Evolutionary conservation across 2,888 invertebrate species (phyloP), one percentile per base, ranked within the genome.

Genomic region (Plagodis pulveraria): DNA sequence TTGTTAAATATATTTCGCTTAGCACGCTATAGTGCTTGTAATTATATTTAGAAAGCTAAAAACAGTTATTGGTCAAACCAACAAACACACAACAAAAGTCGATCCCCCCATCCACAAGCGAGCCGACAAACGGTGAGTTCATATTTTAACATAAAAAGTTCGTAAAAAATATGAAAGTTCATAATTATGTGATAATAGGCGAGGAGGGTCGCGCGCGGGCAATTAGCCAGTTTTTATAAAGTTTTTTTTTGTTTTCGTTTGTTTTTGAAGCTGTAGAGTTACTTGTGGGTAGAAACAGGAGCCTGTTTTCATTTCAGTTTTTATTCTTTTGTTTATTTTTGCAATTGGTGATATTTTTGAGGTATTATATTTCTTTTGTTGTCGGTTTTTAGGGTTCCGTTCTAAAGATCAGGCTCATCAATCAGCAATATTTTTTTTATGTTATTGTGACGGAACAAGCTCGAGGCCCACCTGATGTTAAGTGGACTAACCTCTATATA

Each of bases 101-200:
- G 5, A 6, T 5, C n/a, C 10, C 36, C 41, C 47, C 32, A n/a
- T n/a, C 38, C 32, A 38, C 22, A 34, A 50, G 42, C 42, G 12
- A 11, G 6, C 42, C 42, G 41, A 34, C 42, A 34, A 42, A 42
- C 50, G 11, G 42, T 42, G 4, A 43, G 9, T 43, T 6, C 22
- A 6, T 22, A 50, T 8, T 41, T 36, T 36, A 36, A 43, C 10
- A 51, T 51, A 43, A 43, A 44, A 53, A 40, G 40, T 50, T 46
- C 50, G 11, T 12, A 36, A 46, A 56, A 48, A 35, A 42, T 42
- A 32, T 36, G 0, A 47, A 58, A 50, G 50, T 47, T 50, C 42
- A 32, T 54, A 54, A 58, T 58, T 49, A 58, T 54, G 54, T 54
- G 33, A 50, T 58, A 54, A 54, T 49, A 53, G 45, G 44, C 8